Conservation (phyloP, 1,140 invertebrate species). For the Sipha flava region DNA sequence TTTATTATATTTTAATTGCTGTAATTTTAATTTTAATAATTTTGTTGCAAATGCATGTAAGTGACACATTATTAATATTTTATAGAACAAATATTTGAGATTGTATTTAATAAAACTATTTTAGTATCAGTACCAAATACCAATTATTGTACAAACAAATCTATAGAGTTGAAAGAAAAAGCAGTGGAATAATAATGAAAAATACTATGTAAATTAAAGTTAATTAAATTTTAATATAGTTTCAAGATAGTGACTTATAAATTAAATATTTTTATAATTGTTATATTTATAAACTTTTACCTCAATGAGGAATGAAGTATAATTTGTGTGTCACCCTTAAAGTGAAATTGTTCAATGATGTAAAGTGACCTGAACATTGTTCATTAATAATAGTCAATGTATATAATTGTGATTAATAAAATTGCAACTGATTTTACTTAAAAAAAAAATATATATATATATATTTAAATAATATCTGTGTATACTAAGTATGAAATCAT, state of each 20-base stretch:
- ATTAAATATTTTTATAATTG: neutral
- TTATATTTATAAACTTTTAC: neutral
- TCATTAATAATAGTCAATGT: too few relatives aligned
- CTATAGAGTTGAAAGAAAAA: neutral
- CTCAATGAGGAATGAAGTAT: neutral
- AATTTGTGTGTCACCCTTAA: neutral
- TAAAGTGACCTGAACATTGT: too few relatives aligned
- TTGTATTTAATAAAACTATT: neutral
- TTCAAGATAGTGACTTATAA: neutral
- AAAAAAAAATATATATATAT: neutral
- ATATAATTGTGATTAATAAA: too few relatives aligned
- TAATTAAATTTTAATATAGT: neutral
- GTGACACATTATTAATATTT: neutral
- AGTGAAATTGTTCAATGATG: neutral
- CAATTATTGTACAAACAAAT: neutral
- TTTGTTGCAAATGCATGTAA: neutral
- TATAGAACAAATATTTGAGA: conserved; percentile 11
- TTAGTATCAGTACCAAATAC: neutral
- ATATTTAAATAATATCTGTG: neutral
- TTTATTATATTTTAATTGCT: neutral
- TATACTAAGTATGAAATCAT: neutral
- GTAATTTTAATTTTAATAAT: neutral
- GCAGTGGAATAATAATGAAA: neutral
- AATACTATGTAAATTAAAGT: neutral
- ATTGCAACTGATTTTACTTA: too few relatives aligned